A percentile compares a stretch with the other conserved stretches of the same genome.
Evolutionary conservation across 1,140 invertebrate species (phyloP).

Genomic region (Brachionus manjavacas): DNA sequence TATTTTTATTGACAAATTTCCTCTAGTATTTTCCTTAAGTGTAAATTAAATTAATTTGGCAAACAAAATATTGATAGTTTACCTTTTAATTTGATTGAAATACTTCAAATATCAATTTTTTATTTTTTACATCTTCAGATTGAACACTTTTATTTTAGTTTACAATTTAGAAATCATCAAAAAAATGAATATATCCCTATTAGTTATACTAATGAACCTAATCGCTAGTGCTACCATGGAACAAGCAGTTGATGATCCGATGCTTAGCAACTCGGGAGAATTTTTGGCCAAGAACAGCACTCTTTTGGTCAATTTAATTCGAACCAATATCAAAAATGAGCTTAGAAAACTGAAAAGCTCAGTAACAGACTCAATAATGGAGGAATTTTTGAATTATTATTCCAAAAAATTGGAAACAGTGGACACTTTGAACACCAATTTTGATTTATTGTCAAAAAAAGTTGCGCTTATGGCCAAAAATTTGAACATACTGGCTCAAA

Average conservation of each 20-base stretch:
- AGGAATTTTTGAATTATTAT: conserved; percentile 26
- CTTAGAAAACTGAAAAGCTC: background rate
- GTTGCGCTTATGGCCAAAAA: background rate
- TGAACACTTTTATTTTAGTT: too few species aligned
- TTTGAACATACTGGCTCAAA: background rate
- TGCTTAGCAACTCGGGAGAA: background rate
- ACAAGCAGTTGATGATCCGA: background rate
- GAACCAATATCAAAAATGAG: background rate
- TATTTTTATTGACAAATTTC: background rate
- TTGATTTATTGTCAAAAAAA: background rate
- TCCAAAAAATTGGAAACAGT: background rate
- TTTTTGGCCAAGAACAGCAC: background rate
- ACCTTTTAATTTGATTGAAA: background rate
- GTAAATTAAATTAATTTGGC: background rate
- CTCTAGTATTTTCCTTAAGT: background rate
- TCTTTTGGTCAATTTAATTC: background rate
- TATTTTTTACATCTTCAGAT: background rate
- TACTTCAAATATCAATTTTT: background rate
- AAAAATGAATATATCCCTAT: background rate
- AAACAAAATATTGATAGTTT: background rate
- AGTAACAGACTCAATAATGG: conserved; percentile 9
- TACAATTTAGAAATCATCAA: background rate
- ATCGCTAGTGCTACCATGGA: background rate
- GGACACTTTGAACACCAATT: background rate
- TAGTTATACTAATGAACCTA: background rate